Evolutionary conservation across 2,797 vertebrate genomes (phyloP).

Genomic region (Podarcis lilfordi): DNA sequence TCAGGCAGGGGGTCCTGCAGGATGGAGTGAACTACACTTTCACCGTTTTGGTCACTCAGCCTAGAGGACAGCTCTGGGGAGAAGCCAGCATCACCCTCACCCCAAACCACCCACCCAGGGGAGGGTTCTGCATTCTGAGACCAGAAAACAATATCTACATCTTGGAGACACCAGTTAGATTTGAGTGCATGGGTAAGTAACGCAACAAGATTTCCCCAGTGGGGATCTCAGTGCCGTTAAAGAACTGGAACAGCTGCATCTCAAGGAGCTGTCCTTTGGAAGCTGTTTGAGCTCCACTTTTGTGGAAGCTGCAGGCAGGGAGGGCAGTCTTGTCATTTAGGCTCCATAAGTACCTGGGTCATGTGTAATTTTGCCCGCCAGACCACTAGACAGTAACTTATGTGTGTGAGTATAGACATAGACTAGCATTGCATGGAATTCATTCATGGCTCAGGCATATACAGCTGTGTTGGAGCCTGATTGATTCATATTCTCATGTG

Average conservation of each 20-base stretch:
- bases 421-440: neutral
- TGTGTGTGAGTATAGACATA: no score
- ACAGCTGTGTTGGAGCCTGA: neutral
- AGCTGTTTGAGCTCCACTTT: no score
- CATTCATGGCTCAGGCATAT: neutral
- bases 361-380: neutral
- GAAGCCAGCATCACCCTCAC: conserved; percentile 70
- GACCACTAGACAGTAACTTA: neutral
- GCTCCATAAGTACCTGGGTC: neutral
- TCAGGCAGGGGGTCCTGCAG: conserved; percentile 73
- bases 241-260: no score
- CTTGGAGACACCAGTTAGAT: conserved; percentile 78
- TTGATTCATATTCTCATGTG: neutral
- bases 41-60: conserved; percentile 73
- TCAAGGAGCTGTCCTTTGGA: no score
- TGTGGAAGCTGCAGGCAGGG: no score
- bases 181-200: conserved; percentile 80
- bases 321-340: no score
- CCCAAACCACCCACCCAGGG: conserved; percentile 71
- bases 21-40: conserved; percentile 76
- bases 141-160: conserved; percentile 70
- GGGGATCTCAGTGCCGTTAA: neutral
- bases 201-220: neutral
- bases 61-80: conserved; percentile 69
- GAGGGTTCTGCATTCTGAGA: conserved; percentile 78